Evolutionary conservation across 2,888 invertebrate genomes (phyloP).

Genomic region (Lapara coniferarum): DNA sequence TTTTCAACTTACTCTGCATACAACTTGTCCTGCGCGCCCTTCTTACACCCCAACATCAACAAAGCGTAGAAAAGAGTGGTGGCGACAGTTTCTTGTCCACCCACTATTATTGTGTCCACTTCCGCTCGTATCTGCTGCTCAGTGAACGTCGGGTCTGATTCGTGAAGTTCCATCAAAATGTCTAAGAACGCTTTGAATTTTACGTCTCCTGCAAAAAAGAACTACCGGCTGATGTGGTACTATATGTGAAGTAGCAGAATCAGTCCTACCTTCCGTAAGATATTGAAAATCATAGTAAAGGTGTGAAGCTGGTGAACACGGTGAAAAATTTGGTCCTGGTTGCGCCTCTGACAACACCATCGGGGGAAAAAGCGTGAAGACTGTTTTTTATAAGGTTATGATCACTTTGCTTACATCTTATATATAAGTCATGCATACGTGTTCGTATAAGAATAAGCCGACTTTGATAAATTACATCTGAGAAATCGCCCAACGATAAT

Average conservation of each 20-base stretch:
- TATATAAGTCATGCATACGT: too few relatives aligned
- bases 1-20: slow-evolving; percentile 58
- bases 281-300: neutral
- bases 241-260: neutral
- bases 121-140: slow-evolving; percentile 80
- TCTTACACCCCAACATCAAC: slow-evolving; percentile 65
- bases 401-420: too few relatives aligned
- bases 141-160: slow-evolving; percentile 66
- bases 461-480: too few relatives aligned
- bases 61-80: slow-evolving; percentile 62
- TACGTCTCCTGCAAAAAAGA: slow-evolving; percentile 35
- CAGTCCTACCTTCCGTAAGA: neutral
- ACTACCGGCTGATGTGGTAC: too few relatives aligned
- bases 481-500: too few relatives aligned
- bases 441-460: too few relatives aligned
- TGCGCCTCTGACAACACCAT: too few relatives aligned
- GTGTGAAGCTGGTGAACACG: too few relatives aligned
- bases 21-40: slow-evolving; percentile 63
- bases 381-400: too few relatives aligned
- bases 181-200: slow-evolving; percentile 79
- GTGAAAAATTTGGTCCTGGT: too few relatives aligned
- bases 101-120: slow-evolving; percentile 83
- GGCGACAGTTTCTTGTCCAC: slow-evolving; percentile 80
- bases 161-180: slow-evolving; percentile 74
- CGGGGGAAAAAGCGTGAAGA: too few relatives aligned